Conservation (phyloP, 2,113 vertebrate genomes). For the Rafetus swinhoei region DNA sequence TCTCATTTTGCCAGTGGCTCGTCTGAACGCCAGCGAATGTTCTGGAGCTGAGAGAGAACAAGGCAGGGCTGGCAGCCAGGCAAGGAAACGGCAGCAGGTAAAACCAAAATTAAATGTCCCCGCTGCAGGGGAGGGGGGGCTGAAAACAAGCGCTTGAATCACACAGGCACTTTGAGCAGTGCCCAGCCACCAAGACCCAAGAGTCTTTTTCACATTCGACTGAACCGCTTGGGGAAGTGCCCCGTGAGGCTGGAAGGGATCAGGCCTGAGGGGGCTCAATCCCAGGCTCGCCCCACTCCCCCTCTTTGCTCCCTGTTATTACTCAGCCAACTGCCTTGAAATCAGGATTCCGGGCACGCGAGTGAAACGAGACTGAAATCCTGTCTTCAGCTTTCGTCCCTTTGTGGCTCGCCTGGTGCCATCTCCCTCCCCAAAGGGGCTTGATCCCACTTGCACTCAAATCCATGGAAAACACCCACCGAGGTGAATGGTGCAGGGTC, state of each 20-base stretch:
- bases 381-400: neutral
- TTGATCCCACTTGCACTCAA: neutral
- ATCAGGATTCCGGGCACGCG: too few relatives aligned
- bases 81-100: neutral
- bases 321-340: accelerated
- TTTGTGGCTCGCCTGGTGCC: too few relatives aligned
- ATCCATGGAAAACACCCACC: neutral
- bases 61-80: neutral
- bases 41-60: neutral
- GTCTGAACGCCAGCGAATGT: accelerated
- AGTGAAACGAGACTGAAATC: neutral
- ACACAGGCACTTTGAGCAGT: neutral
- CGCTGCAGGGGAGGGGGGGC: neutral
- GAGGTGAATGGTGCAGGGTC: neutral
- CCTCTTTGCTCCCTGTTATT: neutral
- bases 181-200: accelerated
- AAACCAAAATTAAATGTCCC: neutral
- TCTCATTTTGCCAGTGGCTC: neutral
- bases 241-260: accelerated
- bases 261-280: neutral
- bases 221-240: neutral
- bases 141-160: neutral
- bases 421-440: too few relatives aligned
- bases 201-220: neutral
- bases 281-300: accelerated